Base-by-base conservation (phyloP, 2,113 vertebrate species). In the Tachysurus fulvidraco region DNA sequence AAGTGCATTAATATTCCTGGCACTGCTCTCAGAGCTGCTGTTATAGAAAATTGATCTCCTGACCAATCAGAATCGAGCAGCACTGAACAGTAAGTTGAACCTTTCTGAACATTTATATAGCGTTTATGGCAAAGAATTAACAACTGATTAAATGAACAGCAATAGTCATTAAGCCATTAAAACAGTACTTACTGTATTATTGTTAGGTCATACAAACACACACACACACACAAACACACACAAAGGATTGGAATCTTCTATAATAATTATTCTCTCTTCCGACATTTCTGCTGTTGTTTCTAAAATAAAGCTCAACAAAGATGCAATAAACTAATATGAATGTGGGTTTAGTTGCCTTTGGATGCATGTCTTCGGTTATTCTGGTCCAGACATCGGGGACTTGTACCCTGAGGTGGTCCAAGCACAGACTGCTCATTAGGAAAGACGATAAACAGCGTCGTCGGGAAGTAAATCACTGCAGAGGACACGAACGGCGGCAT, bases 381-480 rank as follows among this genome's bases (percentile, higher is more conserved):
- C 60, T 87, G 13, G 80, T n/a, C 3, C 21, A 21, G 76, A 84
- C 30, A 17, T 55, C 17, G 14, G 73, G 76, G 80, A 79, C 60
- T 52, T 44, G 82, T 23, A 44, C 62, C 13, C 83, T 55, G 7
- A 81, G 73, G 60, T 50, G 28, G 16, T 41, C 79, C n/a, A 14
- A 41, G 54, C n/a, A 23, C 64, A 59, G 78, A 52, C 62, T 50
- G 54, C 84, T 89, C 80, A 83, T 88, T 89, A 83, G 52, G n/a
- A 50, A 88, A 83, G 78, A 46, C 54, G 64, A 78, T 19, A 23
- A 74, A 83, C 86, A 77, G 88, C 62, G 82, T 55, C 52, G 65
- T 54, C 9, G 36, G 21, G 23, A 54, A 23, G n/a, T 71, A 21
- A 55, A 41, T 23, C 50, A 67, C 5, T 4, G 62, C 41, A 30